These are phyloP conservation scores for Bombus confusus DNA, from an alignment of 1,140 invertebrate species.

Conservation along the genomic window DNA sequence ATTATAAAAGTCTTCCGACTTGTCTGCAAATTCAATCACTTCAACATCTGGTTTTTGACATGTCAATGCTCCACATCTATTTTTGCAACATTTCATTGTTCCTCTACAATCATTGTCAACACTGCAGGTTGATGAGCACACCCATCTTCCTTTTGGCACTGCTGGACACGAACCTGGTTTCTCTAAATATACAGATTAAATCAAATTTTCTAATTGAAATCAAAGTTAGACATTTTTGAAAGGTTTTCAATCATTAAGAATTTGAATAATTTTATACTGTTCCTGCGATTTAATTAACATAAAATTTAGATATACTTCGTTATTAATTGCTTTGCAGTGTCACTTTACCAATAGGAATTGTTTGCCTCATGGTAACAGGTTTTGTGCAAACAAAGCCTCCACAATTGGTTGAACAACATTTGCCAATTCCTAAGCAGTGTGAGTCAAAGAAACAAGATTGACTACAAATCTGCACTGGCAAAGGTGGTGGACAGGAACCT, in stretches of 20 bases:
- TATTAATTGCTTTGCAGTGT: background rate
- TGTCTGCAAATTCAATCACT: constrained; percentile 29
- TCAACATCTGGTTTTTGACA: constrained; percentile 82
- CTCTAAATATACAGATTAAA: constrained; percentile 71
- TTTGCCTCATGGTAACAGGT: constrained; percentile 77
- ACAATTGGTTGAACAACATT: constrained; percentile 83
- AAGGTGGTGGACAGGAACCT: constrained; percentile 76
- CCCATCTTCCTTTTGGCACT: constrained; percentile 83
- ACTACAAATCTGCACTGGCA: constrained; percentile 74
- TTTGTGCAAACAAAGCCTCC: constrained; percentile 83
- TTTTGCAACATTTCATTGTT: constrained; percentile 84
- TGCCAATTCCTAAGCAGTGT: constrained; percentile 74
- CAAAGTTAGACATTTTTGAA: background rate
- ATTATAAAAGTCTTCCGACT: constrained; percentile 13
- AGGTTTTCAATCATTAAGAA: background rate
- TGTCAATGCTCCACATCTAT: constrained; percentile 84
- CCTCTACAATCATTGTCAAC: constrained; percentile 84
- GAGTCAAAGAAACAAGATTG: constrained; percentile 72
- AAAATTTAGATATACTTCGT: background rate
- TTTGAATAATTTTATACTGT: background rate
- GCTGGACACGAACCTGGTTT: constrained; percentile 83
- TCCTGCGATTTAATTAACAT: too few species aligned
- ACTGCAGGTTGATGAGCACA: constrained; percentile 84
- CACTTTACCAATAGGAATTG: constrained; percentile 23
- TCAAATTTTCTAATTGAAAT: background rate